Evolutionary conservation across 2,797 vertebrate genomes (phyloP), one percentile per base, ranked within the genome.

Genomic region (Fistularia commersonii): DNA sequence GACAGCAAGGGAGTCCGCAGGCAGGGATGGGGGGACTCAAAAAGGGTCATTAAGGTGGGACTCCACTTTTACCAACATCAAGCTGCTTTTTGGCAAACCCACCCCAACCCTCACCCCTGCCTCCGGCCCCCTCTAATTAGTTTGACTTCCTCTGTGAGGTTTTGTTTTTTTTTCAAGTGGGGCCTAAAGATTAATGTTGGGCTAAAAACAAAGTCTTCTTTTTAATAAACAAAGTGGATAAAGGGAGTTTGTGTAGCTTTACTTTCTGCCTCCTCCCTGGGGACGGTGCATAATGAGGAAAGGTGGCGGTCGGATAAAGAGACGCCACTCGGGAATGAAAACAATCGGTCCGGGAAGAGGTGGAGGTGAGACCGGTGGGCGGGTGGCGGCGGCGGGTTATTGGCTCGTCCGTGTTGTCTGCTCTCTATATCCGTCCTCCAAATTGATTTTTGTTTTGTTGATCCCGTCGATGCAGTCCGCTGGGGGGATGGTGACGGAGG

Each of bases 381-480:
- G 71, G 56, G 61, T 36, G 64, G 64, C 38, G 49, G 77, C 67
- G 3, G 45, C 38, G 75, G 65, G 71, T 78, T 78, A 80, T 76
- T 71, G 77, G 72, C 61, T 79, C 56, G 63, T 66, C 65, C 0
- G 13, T 64, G 70, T 59, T 37, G 66, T 65, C 69, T 63, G 59
- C 70, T 82, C 79, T 76, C 64, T 74, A 67, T 85, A 81, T 83
- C 80, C 75, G 55, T 77, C 77, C 76, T 80, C 77, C 56, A 77
- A 87, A 88, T 88, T 83, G 87, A 88, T 87, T 88, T 88, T 81
- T 82, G 71, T 81, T 81, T 78, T 78, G 76, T 67, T 71, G 74
- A 70, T 81, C 63, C 73, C 73, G 83, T 85, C 79, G 64, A 83
- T 85, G 69, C 76, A 74, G 76, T 81, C 76, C 62, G 38, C 61